Evolutionary conservation across 2,888 invertebrate genomes (phyloP).

Genomic region (Idaea straminata): DNA sequence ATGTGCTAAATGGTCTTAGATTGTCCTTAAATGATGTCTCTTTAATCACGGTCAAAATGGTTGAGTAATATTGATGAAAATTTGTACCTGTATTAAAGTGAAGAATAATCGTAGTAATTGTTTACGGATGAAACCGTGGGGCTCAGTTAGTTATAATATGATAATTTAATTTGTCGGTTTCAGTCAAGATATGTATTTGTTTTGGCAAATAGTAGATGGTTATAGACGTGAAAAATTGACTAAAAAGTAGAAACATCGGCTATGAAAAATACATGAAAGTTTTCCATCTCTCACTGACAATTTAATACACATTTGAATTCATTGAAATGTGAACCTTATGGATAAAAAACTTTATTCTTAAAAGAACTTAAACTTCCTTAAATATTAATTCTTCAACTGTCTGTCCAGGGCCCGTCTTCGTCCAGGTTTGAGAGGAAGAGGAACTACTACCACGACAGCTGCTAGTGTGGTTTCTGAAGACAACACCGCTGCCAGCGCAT

Average conservation of each 20-base stretch:
- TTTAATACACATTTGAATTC: no score
- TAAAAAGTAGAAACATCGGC: no score
- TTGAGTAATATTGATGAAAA: background rate
- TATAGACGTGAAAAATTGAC: no score
- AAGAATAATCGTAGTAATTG: background rate
- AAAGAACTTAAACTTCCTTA: background rate
- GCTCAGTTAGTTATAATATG: no score
- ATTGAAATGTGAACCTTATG: no score
- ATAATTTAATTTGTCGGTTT: no score
- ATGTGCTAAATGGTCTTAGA: background rate
- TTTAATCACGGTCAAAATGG: background rate
- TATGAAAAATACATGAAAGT: no score
- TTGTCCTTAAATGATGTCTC: background rate
- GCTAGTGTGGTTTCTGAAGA: constrained; percentile 48
- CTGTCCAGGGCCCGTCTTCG: constrained; percentile 68
- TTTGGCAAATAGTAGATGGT: no score
- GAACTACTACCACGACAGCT: constrained; percentile 49
- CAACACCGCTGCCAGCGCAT: constrained; percentile 49
- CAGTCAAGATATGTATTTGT: no score
- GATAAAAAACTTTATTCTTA: no score
- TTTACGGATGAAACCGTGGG: background rate
- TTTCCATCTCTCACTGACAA: no score
- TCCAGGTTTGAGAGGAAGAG: constrained; percentile 58
- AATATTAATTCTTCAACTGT: background rate
- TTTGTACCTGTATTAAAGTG: background rate